phyloP scores from a whole-genome alignment of 2,797 vertebrate species.

The Pantherophis vulpinus region DNA sequence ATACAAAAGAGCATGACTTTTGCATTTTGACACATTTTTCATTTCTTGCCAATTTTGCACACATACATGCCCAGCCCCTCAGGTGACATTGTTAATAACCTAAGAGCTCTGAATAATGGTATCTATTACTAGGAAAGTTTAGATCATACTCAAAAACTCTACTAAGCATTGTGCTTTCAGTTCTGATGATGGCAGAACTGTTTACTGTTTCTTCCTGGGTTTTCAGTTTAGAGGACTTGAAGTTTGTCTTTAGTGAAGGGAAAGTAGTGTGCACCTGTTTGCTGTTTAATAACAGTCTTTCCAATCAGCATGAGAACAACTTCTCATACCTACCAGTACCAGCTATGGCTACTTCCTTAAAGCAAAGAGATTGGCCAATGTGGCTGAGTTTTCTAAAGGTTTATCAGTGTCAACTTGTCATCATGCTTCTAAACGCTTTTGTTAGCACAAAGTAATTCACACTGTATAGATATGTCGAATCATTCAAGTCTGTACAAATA shows the following conservation, averaged over 20 bases:
- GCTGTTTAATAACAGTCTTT: background rate
- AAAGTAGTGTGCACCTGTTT: background rate
- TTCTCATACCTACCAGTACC: background rate
- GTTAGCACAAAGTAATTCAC: background rate
- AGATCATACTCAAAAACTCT: background rate
- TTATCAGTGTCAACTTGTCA: background rate
- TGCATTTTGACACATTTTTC: too few relatives aligned
- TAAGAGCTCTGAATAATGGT: background rate
- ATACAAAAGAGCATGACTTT: too few relatives aligned
- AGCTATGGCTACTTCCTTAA: background rate
- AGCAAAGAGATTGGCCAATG: background rate
- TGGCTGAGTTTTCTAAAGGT: background rate
- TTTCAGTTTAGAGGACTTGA: background rate
- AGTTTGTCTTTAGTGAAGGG: background rate
- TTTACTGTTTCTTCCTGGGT: background rate
- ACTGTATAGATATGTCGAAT: background rate
- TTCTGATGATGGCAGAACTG: background rate
- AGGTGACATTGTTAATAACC: too few relatives aligned
- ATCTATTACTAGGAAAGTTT: background rate
- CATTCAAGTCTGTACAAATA: background rate
- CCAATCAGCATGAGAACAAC: background rate
- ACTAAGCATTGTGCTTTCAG: background rate
- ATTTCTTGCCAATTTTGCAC: too few relatives aligned
- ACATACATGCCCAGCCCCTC: too few relatives aligned
- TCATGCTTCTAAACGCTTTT: background rate